Evolutionary conservation across 1,140 invertebrate genomes (phyloP), one percentile per base, ranked within the genome.

Genomic region (Drosophila ercepeae): DNA sequence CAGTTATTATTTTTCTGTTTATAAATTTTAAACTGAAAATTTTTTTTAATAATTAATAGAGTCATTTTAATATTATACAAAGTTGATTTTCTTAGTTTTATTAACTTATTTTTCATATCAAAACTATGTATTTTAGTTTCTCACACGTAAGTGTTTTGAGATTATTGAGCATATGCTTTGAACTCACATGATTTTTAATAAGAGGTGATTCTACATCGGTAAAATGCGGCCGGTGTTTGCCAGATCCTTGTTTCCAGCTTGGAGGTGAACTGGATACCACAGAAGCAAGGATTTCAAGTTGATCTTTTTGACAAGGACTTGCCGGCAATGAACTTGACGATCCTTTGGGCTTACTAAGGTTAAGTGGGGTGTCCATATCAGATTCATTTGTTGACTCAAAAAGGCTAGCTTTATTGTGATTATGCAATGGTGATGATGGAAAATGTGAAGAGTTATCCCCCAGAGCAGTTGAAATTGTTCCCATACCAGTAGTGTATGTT

Each of bases 271-370:
- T 55, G 70, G 92, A 68, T 53, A 91, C 45, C 64, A 91, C 42
- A 4, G 75, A 68, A 13, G 73, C 67, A 14, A 70, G 5, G 9
- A 48, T 65, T 25, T 84, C 79, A 4, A 51, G 51, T 2, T 69
- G 63, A 18, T 88, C 69, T 14, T 36, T 63, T 7, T 45, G 39
- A n/a, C 39, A 25, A 1, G 49, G 29, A 39, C 49, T 71, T 14
- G 32, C 63, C 2, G 79, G 83, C 0, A 88, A 90, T 14, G 75
- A 83, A 53, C 88, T 89, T 4, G 90, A 90, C 0, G 92, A 92
- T 14, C 93, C 93, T 84, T 97, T 96, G 21, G 97, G 97, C 92
- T 98, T 98, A 68, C 95, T 96, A 4, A 98, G 94, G 92, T 98
- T 98, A 0, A 98, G 92, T 0, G 97, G 97, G 0, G 96, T 94